phyloP scores from a whole-genome alignment of 1,140 invertebrate species.

The Brachionus manjavacas region DNA sequence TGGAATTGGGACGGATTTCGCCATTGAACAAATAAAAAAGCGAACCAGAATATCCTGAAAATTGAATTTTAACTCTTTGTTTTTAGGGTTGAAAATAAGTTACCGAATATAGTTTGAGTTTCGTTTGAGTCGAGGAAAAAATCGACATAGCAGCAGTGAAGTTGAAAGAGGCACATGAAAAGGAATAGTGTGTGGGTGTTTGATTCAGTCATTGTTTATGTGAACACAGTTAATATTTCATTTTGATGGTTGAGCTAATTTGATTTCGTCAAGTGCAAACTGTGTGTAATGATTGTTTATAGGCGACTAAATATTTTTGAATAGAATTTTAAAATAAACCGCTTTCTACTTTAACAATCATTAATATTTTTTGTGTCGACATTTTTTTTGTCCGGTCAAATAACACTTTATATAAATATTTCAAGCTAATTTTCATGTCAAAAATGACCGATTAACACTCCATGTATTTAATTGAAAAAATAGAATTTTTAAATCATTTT shows the following conservation, averaged over 20 bases:
- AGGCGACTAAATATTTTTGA: neutral
- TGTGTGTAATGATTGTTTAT: neutral
- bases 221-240: neutral
- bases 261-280: neutral
- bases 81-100: neutral
- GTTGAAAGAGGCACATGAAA: neutral
- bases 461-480: no score
- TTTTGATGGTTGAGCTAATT: neutral
- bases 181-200: neutral
- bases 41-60: conserved; percentile 7
- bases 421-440: no score
- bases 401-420: no score
- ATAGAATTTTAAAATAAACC: neutral
- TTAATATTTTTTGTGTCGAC: neutral
- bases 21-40: conserved; percentile 37
- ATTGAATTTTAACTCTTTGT: neutral
- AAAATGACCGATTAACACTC: no score
- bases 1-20: neutral
- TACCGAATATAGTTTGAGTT: conserved; percentile 6
- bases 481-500: no score
- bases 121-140: conserved; percentile 33
- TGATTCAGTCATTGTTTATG: neutral
- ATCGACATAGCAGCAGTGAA: neutral
- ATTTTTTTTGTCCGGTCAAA: neutral
- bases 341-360: neutral